A percentile compares a stretch with the other conserved stretches of the same genome.
These are phyloP conservation scores for Crypturellus tataupa DNA, from an alignment of 2,797 vertebrate species.

Conservation along the genomic window DNA sequence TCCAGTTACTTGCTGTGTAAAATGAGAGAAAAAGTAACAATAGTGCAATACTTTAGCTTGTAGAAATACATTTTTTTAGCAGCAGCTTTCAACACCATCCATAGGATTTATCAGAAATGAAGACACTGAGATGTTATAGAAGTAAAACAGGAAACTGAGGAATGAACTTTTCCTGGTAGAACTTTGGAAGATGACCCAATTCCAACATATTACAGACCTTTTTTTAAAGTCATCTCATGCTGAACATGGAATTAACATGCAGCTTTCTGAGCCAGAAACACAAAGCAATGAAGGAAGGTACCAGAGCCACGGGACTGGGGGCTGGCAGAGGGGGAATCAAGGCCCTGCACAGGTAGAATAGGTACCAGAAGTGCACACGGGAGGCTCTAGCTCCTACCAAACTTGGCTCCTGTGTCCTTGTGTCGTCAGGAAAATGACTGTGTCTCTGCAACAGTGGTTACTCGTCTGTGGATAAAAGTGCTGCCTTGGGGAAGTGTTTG, in stretches of 20 bases:
- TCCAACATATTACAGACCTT: background rate
- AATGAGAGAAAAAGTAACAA: background rate
- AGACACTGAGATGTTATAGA: background rate
- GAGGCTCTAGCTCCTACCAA: background rate
- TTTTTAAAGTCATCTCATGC: background rate
- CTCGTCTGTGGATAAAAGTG: background rate
- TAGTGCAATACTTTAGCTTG: background rate
- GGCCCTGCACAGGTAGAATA: background rate
- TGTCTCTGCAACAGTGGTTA: background rate
- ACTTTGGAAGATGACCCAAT: too few relatives aligned
- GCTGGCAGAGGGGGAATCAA: background rate
- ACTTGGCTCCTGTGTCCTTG: fast-evolving
- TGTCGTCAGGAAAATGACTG: fast-evolving
- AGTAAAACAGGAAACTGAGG: background rate
- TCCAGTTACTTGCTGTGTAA: background rate
- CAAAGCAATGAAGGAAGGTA: background rate
- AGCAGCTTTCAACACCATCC: background rate
- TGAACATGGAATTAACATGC: too few relatives aligned
- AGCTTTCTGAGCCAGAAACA: fast-evolving
- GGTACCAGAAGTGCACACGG: background rate
- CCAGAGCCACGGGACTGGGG: too few relatives aligned
- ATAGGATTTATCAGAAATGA: background rate
- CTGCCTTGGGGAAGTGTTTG: background rate
- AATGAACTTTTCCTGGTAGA: background rate
- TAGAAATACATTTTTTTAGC: background rate